Evolutionary conservation across 2,888 invertebrate species (phyloP).

Genomic region (Caenorhabditis parvicauda): DNA sequence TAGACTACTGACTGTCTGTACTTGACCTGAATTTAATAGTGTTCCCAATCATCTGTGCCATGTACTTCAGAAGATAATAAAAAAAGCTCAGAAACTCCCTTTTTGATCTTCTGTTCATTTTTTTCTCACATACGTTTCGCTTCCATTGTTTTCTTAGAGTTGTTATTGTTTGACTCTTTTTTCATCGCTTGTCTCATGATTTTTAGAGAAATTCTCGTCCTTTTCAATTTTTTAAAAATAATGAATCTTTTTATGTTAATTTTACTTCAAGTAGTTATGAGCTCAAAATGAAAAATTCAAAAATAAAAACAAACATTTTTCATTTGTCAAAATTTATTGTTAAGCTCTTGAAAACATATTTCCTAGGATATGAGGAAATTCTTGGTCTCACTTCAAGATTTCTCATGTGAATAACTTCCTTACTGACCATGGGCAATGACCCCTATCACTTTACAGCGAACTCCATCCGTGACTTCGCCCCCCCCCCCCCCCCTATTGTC

Average conservation of each 20-base stretch:
- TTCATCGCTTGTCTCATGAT: too few species aligned
- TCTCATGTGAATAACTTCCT: neutral
- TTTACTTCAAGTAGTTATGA: neutral
- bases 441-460: too few species aligned
- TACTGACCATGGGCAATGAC: neutral
- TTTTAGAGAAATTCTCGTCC: too few species aligned
- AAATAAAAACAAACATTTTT: too few species aligned
- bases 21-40: too few species aligned
- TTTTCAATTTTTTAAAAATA: slow-evolving; percentile 23
- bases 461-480: too few species aligned
- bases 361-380: neutral
- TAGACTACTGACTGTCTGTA: too few species aligned
- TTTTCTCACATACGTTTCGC: neutral
- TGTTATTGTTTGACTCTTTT: too few species aligned
- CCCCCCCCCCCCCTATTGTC: too few species aligned
- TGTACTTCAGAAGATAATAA: too few species aligned
- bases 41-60: too few species aligned
- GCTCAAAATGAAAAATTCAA: neutral
- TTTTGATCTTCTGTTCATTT: neutral
- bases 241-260: slow-evolving; percentile 4
- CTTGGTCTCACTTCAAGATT: neutral
- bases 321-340: neutral
- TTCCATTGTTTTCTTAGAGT: neutral
- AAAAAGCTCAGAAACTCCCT: neutral
- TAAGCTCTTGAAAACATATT: neutral